Base-by-base conservation (phyloP, 2,888 invertebrate genomes). In the Panzeria rudis region DNA sequence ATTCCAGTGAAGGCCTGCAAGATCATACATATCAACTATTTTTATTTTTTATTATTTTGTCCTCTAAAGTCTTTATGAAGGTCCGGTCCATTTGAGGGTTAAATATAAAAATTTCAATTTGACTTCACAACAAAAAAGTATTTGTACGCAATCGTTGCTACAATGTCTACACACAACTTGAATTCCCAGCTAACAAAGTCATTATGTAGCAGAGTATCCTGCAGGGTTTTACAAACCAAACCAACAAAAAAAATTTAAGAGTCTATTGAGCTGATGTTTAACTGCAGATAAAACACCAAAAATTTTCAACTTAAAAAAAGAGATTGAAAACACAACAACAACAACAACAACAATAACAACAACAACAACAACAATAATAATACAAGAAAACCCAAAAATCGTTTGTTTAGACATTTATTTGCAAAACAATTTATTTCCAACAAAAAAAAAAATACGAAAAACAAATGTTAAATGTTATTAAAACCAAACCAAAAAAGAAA, bases 381-480 rank as follows among this genome's bases (percentile, higher is more conserved):
- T 35, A 69, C 38, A 59, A 73, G 87, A 89, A 88, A 86, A 86
- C 81, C 17, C 4, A 86, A 86, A 66, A 87, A 81, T 80, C 77
- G 78, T 84, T 87, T 84, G 77, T 86, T 87, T 76, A 17, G 83
- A 84, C 75, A 78, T 84, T 87, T 86, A 80, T 80, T 84, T 78
- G 23, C 71, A 72, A 68, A 68, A 54, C 78, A 72, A 73, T 78
- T 78, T 73, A 68, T 61, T 68, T 59, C 9, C 38, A 56, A 64
- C 54, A 62, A 56, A 23, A 69, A 59, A 32, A 47, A 47, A 20
- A 23, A 23, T 25, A 66, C 29, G 7, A 17, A 52, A 41, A 77
- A 69, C 29, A 44, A 59, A 52, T 52, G 20, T 61, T 66, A 56
- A 77, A 71, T 73, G 54, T 38, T 62, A 54, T 68, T 54, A 25